Evolutionary conservation across 2,888 invertebrate species (phyloP), one percentile per base, ranked within the genome.

Genomic region (Dichetophora obliterata): DNA sequence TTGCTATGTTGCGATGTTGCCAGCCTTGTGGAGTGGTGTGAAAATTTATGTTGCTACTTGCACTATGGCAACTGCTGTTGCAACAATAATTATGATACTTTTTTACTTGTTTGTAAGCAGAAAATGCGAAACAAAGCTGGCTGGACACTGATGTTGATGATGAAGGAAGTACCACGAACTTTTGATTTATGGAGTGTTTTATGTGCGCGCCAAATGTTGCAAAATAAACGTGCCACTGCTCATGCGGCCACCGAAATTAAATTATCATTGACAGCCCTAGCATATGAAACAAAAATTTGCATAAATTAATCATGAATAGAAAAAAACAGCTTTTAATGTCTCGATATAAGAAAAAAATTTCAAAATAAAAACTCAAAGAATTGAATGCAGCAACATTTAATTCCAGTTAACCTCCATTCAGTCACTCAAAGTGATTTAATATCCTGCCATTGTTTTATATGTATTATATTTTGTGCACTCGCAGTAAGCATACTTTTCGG

Each of bases 101-200:
- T 24, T 68, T 48, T 68, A 8, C 24, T 48, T 63, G n/a, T 31
- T 63, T 16, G 22, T 22, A 54, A 54, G 9, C n/a, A n/a, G 54
- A 9, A 54, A 54, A 54, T 19, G 43, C 11, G 43, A 43, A 27
- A 59, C 9, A 27, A 59, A 22, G 68, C 22, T 19, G 43, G 22
- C n/a, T 19, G 22, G 68, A 24, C 16, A 24, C 68, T 68, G 50
- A 68, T 48, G 48, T 34, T 48, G 68, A 34, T 65, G 63, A 31
- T n/a, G 34, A 27, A 27, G 31, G 34, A 9, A 37, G 63, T 19
- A 34, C 16, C 63, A 65, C 31, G 34, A 50, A 68, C 50, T 27
- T 50, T 68, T 68, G 68, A 68, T 68, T 68, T 68, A 68, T 68
- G 24, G 68, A 68, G 68, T 68, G 68, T 68, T 68, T 68, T 68